Base-by-base conservation (phyloP, 2,888 invertebrate species). In the Caenorhabditis wallacei region DNA sequence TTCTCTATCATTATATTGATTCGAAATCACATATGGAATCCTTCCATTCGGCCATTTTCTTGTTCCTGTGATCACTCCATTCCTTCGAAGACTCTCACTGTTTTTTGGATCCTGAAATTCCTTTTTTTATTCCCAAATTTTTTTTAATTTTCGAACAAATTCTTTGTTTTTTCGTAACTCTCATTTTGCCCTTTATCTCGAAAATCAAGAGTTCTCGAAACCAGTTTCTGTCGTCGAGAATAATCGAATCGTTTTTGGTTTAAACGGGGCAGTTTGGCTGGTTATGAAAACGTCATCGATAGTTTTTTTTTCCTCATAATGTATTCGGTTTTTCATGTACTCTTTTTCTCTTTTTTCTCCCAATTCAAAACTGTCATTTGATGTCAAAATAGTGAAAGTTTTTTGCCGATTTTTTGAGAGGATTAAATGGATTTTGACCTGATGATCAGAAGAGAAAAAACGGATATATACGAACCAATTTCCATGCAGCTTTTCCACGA, bases 41-140 rank as follows among this genome's bases (percentile, higher is more conserved):
- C 89, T 72, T 0, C 91, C 92, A 56, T 86, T 88, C 22, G 91
- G 90, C 92, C 92, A 92, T 80, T 91, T 92, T 35, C 90, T 87
- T 22, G 89, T 84, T 18, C 87, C 85, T 46, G 84, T 87, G 13
- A 89, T 88, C 8, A 91, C 91, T 46, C 91, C 91, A 56, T 91
- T 91, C 26, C 90, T 63, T 8, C 90, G 80, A 3, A 87, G 72
- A 37, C 85, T 88, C 16, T 74, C 81, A 37, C 80, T 56, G 11
- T 71, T 84, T 63, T 87, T 84, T 79, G 85, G 74, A 26, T 78
- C 78, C 78, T 78, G 10, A 46, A 80, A 48, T 18, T 7, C 20
- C 56, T 26, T 53, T 35, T 48, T 10, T 64, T n/a, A 4, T 20
- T 13, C 1, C 7, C 18, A 43, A 59, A 71, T 0, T 69, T n/a